A percentile compares a stretch with the other conserved stretches of the same genome.
Conservation (phyloP, 2,888 invertebrate species). For the Tetragonula carbonaria region DNA sequence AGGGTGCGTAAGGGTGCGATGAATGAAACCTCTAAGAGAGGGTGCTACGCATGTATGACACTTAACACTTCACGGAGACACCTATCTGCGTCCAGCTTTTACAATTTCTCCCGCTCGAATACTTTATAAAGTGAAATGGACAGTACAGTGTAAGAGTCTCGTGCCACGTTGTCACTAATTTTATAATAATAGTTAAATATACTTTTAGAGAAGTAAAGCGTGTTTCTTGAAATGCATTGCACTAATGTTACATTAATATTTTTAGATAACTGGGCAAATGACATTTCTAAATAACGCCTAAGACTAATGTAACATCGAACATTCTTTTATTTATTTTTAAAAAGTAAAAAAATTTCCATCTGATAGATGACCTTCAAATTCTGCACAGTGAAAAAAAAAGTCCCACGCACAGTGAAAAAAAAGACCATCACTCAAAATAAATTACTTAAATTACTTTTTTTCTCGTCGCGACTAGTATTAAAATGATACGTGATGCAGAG, state of each 20-base stretch:
- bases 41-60: conserved; percentile 43
- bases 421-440: no score
- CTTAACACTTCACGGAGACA: conserved; percentile 31
- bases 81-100: conserved; percentile 10
- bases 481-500: neutral
- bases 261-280: no score
- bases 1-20: conserved; percentile 59
- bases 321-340: neutral
- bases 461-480: neutral
- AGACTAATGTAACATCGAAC: neutral
- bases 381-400: neutral
- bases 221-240: no score
- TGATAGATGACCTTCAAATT: neutral
- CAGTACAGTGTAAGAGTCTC: neutral
- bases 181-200: neutral
- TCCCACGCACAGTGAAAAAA: neutral
- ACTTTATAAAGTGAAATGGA: neutral
- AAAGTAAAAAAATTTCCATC: neutral
- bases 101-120: neutral
- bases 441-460: neutral
- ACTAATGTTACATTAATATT: no score
- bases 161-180: neutral
- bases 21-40: conserved; percentile 49
- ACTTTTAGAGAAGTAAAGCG: no score
- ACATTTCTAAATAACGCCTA: neutral